phyloP scores from a whole-genome alignment of 2,888 invertebrate genomes.

The Acronicta leporina region DNA sequence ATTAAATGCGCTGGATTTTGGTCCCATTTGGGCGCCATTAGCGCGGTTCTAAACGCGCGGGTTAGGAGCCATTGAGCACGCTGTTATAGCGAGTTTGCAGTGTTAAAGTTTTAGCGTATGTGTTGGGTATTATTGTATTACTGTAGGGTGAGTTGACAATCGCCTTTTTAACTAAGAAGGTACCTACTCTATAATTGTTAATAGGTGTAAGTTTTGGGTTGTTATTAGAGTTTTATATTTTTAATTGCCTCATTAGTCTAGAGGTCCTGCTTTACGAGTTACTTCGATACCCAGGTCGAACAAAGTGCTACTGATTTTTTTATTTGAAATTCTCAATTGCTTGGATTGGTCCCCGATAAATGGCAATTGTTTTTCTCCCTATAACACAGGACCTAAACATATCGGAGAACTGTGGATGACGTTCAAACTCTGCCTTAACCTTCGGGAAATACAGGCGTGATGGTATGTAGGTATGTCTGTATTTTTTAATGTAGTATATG shows the following conservation, averaged over 20 bases:
- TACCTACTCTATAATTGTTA: not conserved
- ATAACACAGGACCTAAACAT: too few relatives aligned
- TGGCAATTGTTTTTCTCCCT: too few relatives aligned
- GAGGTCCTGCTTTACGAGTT: too few relatives aligned
- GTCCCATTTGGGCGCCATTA: conserved; percentile 27
- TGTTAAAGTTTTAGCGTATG: conserved; percentile 30
- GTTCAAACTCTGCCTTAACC: too few relatives aligned
- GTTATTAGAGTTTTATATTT: not conserved
- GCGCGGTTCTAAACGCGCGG: conserved; percentile 40
- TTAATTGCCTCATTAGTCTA: not conserved
- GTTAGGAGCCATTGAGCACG: conserved; percentile 32
- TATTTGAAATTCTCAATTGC: too few relatives aligned
- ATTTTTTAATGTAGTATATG: too few relatives aligned
- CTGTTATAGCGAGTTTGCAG: conserved; percentile 38
- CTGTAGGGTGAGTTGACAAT: conserved; percentile 4
- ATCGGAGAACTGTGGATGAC: too few relatives aligned
- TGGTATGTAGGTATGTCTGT: too few relatives aligned
- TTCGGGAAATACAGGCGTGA: too few relatives aligned
- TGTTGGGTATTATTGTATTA: conserved; percentile 30
- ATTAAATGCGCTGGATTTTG: not conserved
- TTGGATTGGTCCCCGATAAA: too few relatives aligned
- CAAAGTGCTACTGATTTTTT: too few relatives aligned
- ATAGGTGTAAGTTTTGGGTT: not conserved
- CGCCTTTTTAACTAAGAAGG: not conserved
- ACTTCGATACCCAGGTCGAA: too few relatives aligned